Evolutionary conservation across 2,797 vertebrate species (phyloP), one percentile per base, ranked within the genome.

Genomic region (Dipus sagitta): DNA sequence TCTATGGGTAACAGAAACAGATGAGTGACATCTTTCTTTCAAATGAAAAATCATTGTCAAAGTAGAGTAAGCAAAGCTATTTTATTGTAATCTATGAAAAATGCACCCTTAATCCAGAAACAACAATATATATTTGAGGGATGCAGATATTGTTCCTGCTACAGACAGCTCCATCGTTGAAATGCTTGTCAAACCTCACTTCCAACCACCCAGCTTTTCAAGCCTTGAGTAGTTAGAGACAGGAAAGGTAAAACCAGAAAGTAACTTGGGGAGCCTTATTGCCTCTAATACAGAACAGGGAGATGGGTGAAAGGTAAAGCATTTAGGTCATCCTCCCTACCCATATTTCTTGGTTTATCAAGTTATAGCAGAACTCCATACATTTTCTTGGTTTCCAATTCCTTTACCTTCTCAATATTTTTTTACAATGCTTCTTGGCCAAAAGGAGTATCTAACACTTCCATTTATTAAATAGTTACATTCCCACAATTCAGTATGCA

Each of bases 401-500:
- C 4, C 32, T 34, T 79, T 92, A 90, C 8, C 11, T 71, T 72
- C n/a, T 88, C 70, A n/a, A 62, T 20, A 64, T 74, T 77, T 71
- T 79, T 91, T 94, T 67, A 80, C 15, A 86, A n/a, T 21, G 2
- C 5, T 1, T 83, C 34, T 86, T 75, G 67, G 38, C 30, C 34
- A 88, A 80, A 83, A 92, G 1, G 52, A 90, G 64, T 74, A 90
- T 17, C 4, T 34, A 93, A 54, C 1, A 30, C 23, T 82, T 91
- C n/a, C 38, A 95, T 71, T 93, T 94, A 84, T 72, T 91, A 92
- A 65, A 12, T 71, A 92, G 42, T 67, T 90, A 86, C 71, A 4
- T 79, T 85, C 34, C 71, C 42, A 54, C 13, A 94, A 77, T 14
- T 64, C 74, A 94, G 4, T 77, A 76, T 75, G 6, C 68, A 76